Evolutionary conservation across 2,113 vertebrate genomes (phyloP).

Genomic region (Planiliza haematocheilus): DNA sequence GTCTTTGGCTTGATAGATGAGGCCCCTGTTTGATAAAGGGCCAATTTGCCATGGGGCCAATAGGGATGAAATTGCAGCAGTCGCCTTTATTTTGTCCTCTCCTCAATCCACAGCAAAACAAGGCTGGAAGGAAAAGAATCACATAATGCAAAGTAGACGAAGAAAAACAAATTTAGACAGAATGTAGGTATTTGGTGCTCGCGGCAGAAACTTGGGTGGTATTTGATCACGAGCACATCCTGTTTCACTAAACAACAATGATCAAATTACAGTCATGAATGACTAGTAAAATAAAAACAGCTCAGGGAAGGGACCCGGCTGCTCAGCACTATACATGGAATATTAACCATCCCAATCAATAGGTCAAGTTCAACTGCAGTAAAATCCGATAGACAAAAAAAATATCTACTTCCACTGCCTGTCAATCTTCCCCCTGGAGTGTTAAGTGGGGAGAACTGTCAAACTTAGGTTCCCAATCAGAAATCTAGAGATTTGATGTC

Average conservation of each 20-base stretch:
- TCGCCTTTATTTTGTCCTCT: slow-evolving; percentile 81
- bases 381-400: slow-evolving; percentile 27
- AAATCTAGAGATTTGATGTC: slow-evolving; percentile 10
- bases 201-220: slow-evolving; percentile 17
- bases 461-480: slow-evolving; percentile 7
- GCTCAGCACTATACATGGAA: slow-evolving; percentile 20
- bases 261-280: slow-evolving; percentile 14
- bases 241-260: slow-evolving; percentile 23
- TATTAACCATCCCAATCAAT: slow-evolving; percentile 42
- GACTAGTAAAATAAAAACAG: slow-evolving; percentile 9
- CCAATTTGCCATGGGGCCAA: slow-evolving; percentile 82
- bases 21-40: slow-evolving; percentile 82
- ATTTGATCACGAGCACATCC: slow-evolving; percentile 39
- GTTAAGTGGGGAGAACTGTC: slow-evolving; percentile 15
- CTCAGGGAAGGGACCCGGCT: neutral
- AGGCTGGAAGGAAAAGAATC: slow-evolving; percentile 26
- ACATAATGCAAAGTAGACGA: slow-evolving; percentile 53
- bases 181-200: slow-evolving; percentile 30
- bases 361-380: slow-evolving; percentile 11
- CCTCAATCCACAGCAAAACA: slow-evolving; percentile 73
- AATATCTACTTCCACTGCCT: neutral
- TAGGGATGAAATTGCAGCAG: slow-evolving; percentile 80
- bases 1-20: slow-evolving; percentile 83
- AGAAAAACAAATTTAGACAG: slow-evolving; percentile 33
- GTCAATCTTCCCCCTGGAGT: neutral